Evolutionary conservation across 2,888 invertebrate species (phyloP), one percentile per base, ranked within the genome.

Genomic region (Trachelus troglodyta): DNA sequence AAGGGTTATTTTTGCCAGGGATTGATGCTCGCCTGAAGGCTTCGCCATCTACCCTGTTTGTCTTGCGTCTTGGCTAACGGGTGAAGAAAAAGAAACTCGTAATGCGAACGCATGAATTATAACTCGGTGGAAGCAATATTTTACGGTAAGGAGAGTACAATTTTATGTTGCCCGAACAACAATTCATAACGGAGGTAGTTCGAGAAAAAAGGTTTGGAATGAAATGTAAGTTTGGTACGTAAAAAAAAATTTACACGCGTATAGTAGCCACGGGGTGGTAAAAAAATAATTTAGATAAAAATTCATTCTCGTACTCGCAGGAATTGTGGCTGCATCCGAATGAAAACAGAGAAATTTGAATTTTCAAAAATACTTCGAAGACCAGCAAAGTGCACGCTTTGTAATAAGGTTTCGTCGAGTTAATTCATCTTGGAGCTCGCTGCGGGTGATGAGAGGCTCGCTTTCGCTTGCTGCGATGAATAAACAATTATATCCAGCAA

Each of bases 401-500:
- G 77, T 75, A 75, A 77, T 75, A 75, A 77, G 40, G 40, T 40
- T 77, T 77, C 78, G 74, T 56, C 75, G 73, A 82, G 80, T 81
- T 79, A 79, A 83, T 83, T 77, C 83, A 80, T 84, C 83, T 81
- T 79, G 74, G 78, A 76, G 76, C 12, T 35, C 81, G 77, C 78
- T 79, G 80, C 79, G 78, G 80, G 79, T 79, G 80, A 80, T 79
- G 79, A 80, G 78, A 79, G 81, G 76, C 76, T 77, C 31, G 30
- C 35, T 74, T 69, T 69, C 75, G 79, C 78, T 77, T 37, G 79
- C 77, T 76, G 78, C 82, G 81, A 85, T 84, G 85, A 84, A 85
- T 84, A 85, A 85, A 85, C 85, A 85, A 85, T 85, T 84, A 84
- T 75, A 80, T 78, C 80, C 82, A 80, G 82, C 85, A 84, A 84